Evolutionary conservation across 2,888 invertebrate species (phyloP), one percentile per base, ranked within the genome.

Genomic region (Anagyrus pseudococci): DNA sequence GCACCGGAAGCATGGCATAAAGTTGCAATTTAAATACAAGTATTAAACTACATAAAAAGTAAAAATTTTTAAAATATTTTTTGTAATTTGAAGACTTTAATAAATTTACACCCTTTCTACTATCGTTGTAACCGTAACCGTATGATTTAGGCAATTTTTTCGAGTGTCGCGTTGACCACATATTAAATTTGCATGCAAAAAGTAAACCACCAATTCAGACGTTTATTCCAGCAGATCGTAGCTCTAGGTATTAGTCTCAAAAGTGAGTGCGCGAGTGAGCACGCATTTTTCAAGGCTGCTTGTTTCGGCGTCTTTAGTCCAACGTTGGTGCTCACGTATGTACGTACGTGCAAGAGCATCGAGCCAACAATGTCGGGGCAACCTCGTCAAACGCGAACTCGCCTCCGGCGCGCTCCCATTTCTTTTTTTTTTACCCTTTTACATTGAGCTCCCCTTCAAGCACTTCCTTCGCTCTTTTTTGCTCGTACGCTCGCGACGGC

Each of bases 231-330:
- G n/a, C n/a, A n/a, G n/a, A n/a, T n/a, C n/a, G n/a, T n/a, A n/a
- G n/a, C n/a, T n/a, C n/a, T n/a, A n/a, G n/a, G n/a, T n/a, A n/a
- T 29, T 29, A 29, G 29, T 10, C 10, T 37, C 8, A 37, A 43
- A 56, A 22, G 1, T 29, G 20, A 23, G 4, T 17, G 7, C 25
- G 33, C 29, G 17, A n/a, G 8, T 29, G 26, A 22, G 22, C 37
- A 19, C 41, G 22, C 17, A 17, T 7, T 7, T 55, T 41, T 54
- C 60, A 60, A 60, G 60, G 60, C 43, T 43, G 54, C 46, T 22
- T 2, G 43, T 59, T 55, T 55, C 44, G 55, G 49, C 41, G 49
- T 55, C 49, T 48, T 53, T 55, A 58, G 52, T 58, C 46, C 43
- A 26, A 44, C 50, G 58, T 17, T 40, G 41, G 6, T 13, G 33